Base-by-base conservation (phyloP, 1,140 invertebrate genomes). In the Calephelis nemesis region DNA sequence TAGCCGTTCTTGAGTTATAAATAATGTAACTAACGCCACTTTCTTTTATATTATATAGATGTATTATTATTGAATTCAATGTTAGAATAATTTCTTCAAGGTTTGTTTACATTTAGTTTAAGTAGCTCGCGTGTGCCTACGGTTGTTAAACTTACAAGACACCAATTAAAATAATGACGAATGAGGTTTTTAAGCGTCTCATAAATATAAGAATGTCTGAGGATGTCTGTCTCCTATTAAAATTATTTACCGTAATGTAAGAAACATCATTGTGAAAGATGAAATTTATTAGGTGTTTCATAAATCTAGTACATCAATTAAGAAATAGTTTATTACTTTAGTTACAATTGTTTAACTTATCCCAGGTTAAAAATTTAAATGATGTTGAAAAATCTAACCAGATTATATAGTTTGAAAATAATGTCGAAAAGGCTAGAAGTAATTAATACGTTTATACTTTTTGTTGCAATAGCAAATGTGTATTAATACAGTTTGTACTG, bases 161-260 rank as follows among this genome's bases (percentile, higher is more conserved):
- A 62, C 63, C 70, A 70, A 74, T 74, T 74, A 77, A 74, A 74
- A 74, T 75, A 69, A 75, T 72, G 71, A 75, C 74, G 70, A 66
- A 77, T 72, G 72, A 65, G 48, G 58, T 71, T 71, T 48, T 67
- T 47, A 63, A 67, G 58, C 50, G 54, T 62, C 60, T 60, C 67
- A 71, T 74, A 67, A 77, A 71, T 73, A 58, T 58, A 63, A 71
- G 13, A 49, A 48, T 60, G 62, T 65, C 60, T 65, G 12, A 52
- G 63, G 63, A 66, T 49, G 69, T 67, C 67, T 68, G 71, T 63
- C 54, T 68, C 69, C 63, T 64, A 75, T 75, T 73, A 73, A 60
- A 47, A 47, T 74, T 73, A 70, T 70, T 75, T 75, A 71, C 52
- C 58, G 42, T 54, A 62, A 64, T 60, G 69, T 70, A 68, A 66